Conservation (phyloP, 2,113 vertebrate species). For the Dipodomys stephensi region DNA sequence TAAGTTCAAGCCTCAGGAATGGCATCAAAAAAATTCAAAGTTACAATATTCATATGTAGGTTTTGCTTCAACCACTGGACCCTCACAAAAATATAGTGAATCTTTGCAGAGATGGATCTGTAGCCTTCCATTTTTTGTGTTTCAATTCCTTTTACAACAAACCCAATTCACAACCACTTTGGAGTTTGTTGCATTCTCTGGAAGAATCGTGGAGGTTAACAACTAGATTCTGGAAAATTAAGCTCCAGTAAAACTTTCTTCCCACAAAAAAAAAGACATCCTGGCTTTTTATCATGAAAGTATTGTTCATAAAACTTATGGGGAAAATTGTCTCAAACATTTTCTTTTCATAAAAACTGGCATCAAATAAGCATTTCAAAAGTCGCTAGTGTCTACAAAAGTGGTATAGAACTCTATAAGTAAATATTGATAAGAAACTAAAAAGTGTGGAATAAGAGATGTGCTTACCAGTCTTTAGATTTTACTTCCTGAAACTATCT, state of each 20-base stretch:
- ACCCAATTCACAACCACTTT: neutral
- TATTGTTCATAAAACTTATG: neutral
- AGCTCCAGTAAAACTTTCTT: neutral
- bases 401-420: neutral
- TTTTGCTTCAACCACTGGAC: neutral
- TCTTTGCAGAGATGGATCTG: neutral
- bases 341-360: neutral
- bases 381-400: neutral
- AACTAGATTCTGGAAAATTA: neutral
- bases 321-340: neutral
- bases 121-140: neutral
- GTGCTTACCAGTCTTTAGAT: neutral
- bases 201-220: neutral
- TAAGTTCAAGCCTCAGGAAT: too few species aligned
- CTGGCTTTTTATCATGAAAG: neutral
- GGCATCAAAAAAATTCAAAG: neutral
- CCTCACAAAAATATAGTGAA: neutral
- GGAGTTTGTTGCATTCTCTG: neutral
- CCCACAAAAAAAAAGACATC: neutral
- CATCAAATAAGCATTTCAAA: neutral
- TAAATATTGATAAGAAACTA: neutral
- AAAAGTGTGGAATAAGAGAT: neutral
- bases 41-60: neutral
- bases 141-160: neutral
- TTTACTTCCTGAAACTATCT: neutral